Evolutionary conservation across 2,888 invertebrate species (phyloP).

Genomic region (Spatulosminthurus flaviceps): DNA sequence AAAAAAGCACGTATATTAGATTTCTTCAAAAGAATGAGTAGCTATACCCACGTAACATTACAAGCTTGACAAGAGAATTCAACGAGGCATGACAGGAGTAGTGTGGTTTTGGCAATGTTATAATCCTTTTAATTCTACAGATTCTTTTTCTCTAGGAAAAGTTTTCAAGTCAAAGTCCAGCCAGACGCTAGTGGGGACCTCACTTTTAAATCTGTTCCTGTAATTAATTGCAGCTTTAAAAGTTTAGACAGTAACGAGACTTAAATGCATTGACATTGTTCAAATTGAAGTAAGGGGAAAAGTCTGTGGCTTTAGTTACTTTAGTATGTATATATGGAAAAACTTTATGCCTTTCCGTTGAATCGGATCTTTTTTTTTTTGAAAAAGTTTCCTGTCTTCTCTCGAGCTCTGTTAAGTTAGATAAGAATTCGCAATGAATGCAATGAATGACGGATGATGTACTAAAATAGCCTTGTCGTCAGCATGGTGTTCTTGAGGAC

Average conservation of each 20-base stretch:
- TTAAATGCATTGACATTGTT: not conserved
- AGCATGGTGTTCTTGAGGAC: not conserved
- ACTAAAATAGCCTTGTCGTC: not conserved
- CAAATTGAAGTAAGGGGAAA: not conserved
- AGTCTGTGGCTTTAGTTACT: not conserved
- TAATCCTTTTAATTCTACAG: conserved; percentile 2
- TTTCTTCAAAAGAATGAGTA: too few species aligned
- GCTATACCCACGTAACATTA: not conserved
- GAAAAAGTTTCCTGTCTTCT: not conserved
- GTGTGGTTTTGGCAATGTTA: not conserved
- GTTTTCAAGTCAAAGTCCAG: not conserved
- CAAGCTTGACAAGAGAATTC: not conserved
- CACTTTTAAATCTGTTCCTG: not conserved
- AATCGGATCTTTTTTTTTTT: not conserved
- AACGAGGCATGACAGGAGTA: not conserved
- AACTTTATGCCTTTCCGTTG: not conserved
- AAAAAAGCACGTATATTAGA: too few species aligned
- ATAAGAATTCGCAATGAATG: too few species aligned
- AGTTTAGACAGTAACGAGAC: not conserved
- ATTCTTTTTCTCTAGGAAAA: not conserved
- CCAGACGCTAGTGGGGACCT: not conserved
- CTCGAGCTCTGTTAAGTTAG: not conserved
- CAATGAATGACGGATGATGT: not conserved
- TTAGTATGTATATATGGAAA: not conserved
- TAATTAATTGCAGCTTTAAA: conserved; percentile 6